Conservation (phyloP, 2,888 invertebrate species). For the Itoplectis maculator region DNA sequence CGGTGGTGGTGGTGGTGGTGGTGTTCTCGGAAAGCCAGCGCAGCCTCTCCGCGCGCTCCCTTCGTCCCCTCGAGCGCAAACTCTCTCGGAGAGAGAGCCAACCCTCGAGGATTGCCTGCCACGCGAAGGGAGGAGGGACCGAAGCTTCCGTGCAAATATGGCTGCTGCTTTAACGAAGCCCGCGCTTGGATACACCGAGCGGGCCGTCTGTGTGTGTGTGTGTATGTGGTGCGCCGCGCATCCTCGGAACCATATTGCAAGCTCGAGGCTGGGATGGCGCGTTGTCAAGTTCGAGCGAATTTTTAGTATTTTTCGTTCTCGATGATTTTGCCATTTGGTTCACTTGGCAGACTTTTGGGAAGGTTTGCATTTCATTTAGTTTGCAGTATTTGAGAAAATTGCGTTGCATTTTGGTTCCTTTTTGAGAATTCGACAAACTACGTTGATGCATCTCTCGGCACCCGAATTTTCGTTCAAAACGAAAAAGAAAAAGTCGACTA, state of each 20-base stretch:
- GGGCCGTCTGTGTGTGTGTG: conserved; percentile 75
- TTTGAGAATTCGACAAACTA: too few relatives aligned
- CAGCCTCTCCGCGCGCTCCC: too few relatives aligned
- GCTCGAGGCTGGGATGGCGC: conserved; percentile 55
- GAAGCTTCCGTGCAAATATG: conserved; percentile 80
- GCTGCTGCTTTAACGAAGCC: conserved; percentile 81
- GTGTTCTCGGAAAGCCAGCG: conserved; percentile 38
- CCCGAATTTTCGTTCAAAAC: too few relatives aligned
- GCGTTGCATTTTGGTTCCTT: too few relatives aligned
- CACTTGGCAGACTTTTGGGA: too few relatives aligned
- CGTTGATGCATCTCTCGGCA: too few relatives aligned
- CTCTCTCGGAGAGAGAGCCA: conserved; percentile 71
- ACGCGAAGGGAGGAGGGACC: conserved; percentile 74
- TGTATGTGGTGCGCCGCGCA: too few relatives aligned
- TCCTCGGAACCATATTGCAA: conserved; percentile 43
- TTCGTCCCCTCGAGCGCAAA: conserved; percentile 9
- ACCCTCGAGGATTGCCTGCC: conserved; percentile 79
- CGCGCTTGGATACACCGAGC: conserved; percentile 51
- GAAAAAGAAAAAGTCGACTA: neutral
- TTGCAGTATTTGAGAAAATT: too few relatives aligned
- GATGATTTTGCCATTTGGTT: too few relatives aligned
- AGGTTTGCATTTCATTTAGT: too few relatives aligned
- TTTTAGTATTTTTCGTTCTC: neutral
- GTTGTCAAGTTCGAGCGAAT: neutral
- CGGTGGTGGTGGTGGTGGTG: conserved; percentile 31